A percentile compares a stretch with the other conserved stretches of the same genome.
phyloP scores from a whole-genome alignment of 2,113 vertebrate species.

The Anguilla japonica region DNA sequence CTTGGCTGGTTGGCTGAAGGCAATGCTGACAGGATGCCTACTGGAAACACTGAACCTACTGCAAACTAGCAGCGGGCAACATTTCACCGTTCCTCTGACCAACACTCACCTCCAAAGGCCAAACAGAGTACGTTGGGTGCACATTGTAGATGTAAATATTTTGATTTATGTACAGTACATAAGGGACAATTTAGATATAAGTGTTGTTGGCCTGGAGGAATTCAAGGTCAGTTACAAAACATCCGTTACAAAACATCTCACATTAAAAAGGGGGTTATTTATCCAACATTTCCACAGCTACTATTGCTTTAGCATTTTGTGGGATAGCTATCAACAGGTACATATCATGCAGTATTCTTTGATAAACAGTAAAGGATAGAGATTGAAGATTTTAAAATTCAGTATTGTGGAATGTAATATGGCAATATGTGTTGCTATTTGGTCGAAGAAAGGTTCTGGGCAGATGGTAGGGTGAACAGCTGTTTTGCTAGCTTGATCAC shows the following conservation, averaged over 20 bases:
- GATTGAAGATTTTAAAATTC: not conserved
- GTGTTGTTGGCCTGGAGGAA: too few species aligned
- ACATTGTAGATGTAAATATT: not conserved
- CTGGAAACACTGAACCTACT: not conserved
- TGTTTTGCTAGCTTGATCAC: conserved; percentile 34
- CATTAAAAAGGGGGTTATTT: not conserved
- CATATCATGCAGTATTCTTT: not conserved
- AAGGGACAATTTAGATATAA: not conserved
- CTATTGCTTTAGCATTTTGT: not conserved
- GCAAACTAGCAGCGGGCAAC: not conserved
- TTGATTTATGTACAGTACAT: not conserved
- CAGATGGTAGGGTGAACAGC: not conserved
- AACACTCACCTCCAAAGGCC: not conserved
- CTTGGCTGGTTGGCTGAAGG: not conserved
- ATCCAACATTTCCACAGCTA: not conserved
- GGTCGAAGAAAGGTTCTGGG: not conserved
- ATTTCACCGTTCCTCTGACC: too few species aligned
- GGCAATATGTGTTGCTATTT: conserved; percentile 6
- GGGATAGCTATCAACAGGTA: not conserved
- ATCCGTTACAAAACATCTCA: not conserved
- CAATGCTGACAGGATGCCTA: not conserved
- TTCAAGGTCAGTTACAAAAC: not conserved
- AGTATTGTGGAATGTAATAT: not conserved
- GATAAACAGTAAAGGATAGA: not conserved
- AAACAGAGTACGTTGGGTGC: not conserved